A percentile compares a stretch with the other conserved stretches of the same genome.
phyloP scores from a whole-genome alignment of 2,888 invertebrate species.

The Dione juno region DNA sequence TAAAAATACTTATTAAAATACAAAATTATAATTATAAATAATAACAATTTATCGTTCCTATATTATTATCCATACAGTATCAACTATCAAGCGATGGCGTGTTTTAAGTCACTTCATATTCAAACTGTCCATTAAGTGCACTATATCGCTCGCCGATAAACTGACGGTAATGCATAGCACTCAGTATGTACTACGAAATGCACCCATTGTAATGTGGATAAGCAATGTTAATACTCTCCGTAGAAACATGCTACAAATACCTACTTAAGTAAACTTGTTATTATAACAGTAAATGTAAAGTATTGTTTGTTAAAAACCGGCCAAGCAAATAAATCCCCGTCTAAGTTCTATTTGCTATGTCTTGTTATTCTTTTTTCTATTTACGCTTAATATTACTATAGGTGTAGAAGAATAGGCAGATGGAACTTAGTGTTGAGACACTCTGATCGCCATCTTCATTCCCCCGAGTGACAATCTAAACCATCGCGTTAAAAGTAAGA shows the following conservation, averaged over 20 bases:
- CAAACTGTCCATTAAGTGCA: slow-evolving; percentile 39
- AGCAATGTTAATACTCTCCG: background rate
- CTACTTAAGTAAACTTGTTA: background rate
- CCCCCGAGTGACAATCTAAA: background rate
- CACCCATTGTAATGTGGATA: slow-evolving; percentile 6
- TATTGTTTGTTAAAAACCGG: background rate
- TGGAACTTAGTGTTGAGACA: background rate
- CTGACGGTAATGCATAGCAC: slow-evolving; percentile 37
- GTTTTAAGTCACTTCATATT: slow-evolving; percentile 32
- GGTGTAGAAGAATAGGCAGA: background rate
- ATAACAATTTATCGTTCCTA: background rate
- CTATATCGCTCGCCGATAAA: slow-evolving; percentile 34
- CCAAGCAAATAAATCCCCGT: background rate
- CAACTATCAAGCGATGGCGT: slow-evolving; percentile 15
- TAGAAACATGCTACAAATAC: background rate
- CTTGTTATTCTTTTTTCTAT: too few species aligned
- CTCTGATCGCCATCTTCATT: background rate
- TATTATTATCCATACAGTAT: background rate
- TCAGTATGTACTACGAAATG: slow-evolving; percentile 28
- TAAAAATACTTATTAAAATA: too few species aligned
- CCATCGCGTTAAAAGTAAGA: too few species aligned
- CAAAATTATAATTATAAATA: background rate
- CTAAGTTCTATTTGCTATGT: too few species aligned
- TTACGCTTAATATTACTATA: too few species aligned
- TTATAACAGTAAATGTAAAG: too few species aligned